Evolutionary conservation across 1,140 invertebrate genomes (phyloP), one percentile per base, ranked within the genome.

Genomic region (Mercenaria mercenaria): DNA sequence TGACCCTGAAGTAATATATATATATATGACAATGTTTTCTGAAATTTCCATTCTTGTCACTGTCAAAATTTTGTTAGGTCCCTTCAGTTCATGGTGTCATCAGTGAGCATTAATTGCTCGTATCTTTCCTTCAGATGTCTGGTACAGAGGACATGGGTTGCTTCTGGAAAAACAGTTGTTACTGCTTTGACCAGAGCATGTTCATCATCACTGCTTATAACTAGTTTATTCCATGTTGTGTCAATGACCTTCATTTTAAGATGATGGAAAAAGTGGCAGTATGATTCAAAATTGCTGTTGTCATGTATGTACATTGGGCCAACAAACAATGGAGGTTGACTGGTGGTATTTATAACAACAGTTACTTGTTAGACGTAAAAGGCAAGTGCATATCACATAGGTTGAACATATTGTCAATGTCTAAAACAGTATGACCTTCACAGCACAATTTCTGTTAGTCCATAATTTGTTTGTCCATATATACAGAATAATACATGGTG

Each of bases 371-470:
- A 43, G 47, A 80, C 0, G 56, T 56, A 8, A 72, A 39, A 0
- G 80, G 85, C n/a, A 88, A 59, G 29, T 91, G 84, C 84, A 91
- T 88, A 26, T 88, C 79, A 32, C 84, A 88, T 11, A 88, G 59
- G 32, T 88, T 88, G 34, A 85, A 89, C n/a, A 80, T 91, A 32
- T 91, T 91, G 56, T 91, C 86, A 11, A 91, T 39, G 3, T 86
- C 86, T 39, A 89, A 47, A 18, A 89, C 23, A 18, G 81, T 43
- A 52, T 86, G 52, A n/a, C 87, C 87, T 0, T 59, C 39, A 61
- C 64, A 81, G 52, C 90, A 91, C 0, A 91, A 8, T 26, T 52
- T 88, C 43, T 83, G 85, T 23, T 89, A 23, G 76, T 91, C 86
- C 20, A 8, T 15, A 39, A 91, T 79, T 37, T 91, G 86, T 37